Evolutionary conservation across 2,113 vertebrate genomes (phyloP).

Genomic region (Mesoclemmys tuberculata): DNA sequence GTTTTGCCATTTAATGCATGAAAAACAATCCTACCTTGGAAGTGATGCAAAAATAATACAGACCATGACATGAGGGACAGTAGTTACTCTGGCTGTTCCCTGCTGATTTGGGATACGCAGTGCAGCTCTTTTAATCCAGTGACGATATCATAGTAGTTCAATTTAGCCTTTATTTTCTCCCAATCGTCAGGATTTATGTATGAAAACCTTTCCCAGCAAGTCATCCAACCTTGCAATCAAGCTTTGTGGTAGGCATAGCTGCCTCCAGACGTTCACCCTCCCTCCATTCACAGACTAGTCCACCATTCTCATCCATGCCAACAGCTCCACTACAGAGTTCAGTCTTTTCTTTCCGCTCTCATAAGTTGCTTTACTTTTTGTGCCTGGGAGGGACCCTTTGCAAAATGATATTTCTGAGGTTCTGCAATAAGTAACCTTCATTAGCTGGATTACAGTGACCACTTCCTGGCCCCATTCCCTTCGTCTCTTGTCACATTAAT

Average conservation of each 20-base stretch:
- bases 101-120: not conserved
- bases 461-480: not conserved
- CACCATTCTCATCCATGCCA: slow-evolving; percentile 18
- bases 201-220: not conserved
- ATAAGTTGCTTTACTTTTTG: slow-evolving; percentile 29
- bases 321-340: slow-evolving; percentile 3
- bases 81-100: not conserved
- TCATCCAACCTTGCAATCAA: not conserved
- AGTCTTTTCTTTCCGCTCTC: not conserved
- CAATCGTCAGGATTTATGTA: not conserved
- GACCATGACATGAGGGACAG: not conserved
- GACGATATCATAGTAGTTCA: not conserved
- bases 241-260: not conserved
- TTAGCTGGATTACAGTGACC: slow-evolving; percentile 27
- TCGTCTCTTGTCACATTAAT: slow-evolving; percentile 11
- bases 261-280: not conserved
- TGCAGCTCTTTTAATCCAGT: not conserved
- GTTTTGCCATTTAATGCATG: not conserved
- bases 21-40: not conserved
- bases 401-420: slow-evolving; percentile 22
- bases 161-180: slow-evolving; percentile 10
- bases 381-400: slow-evolving; percentile 33
- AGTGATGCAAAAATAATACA: not conserved
- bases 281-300: not conserved
- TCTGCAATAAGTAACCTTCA: slow-evolving; percentile 28